Conservation (phyloP, 2,888 invertebrate genomes). For the Drosophila picticornis region DNA sequence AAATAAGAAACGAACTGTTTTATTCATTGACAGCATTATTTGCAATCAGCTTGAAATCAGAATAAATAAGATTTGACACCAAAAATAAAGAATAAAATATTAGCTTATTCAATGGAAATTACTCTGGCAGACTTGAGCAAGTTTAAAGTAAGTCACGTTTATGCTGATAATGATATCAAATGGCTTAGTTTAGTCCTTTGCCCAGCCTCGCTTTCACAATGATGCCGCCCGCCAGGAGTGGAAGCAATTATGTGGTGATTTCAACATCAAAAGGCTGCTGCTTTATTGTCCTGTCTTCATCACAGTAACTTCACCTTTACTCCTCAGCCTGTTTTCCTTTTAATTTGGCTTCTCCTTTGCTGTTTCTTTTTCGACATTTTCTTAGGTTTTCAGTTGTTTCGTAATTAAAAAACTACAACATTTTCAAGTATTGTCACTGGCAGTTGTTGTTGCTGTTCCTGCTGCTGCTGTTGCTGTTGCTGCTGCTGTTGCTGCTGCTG, state of each 20-base stretch:
- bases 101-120: not conserved
- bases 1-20: not conserved
- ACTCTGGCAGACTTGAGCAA: too few species aligned
- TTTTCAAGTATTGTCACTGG: conserved; percentile 27
- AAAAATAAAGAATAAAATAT: not conserved
- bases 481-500: not conserved
- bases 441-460: conserved; percentile 1
- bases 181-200: not conserved
- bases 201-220: not conserved
- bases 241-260: conserved; percentile 33
- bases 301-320: conserved; percentile 1
- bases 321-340: not conserved
- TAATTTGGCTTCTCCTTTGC: not conserved
- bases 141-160: not conserved
- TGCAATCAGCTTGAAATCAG: not conserved
- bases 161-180: not conserved
- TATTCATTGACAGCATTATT: not conserved
- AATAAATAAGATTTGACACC: not conserved
- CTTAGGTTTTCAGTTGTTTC: conserved; percentile 5
- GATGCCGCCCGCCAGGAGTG: conserved; percentile 9
- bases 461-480: not conserved
- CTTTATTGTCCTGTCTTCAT: conserved; percentile 8
- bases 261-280: conserved; percentile 16
- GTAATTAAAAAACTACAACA: conserved; percentile 55
- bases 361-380: conserved; percentile 9